Evolutionary conservation across 2,113 vertebrate species (phyloP).

Genomic region (Eulemur macaco): DNA sequence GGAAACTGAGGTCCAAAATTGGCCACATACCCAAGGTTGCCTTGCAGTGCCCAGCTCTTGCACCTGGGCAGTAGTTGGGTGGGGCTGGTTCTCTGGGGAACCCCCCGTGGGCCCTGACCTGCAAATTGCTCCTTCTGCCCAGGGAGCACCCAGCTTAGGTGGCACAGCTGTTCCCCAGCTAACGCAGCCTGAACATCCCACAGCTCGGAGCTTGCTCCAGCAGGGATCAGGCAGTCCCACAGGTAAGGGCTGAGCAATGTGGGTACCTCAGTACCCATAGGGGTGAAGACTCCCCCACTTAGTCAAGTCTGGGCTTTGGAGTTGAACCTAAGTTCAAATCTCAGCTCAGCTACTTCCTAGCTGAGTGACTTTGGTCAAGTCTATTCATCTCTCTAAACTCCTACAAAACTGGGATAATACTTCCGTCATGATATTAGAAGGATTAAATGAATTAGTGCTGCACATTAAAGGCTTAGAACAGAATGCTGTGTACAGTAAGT

Average conservation of each 20-base stretch:
- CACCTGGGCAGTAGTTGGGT: background rate
- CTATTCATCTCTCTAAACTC: background rate
- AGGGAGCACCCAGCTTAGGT: background rate
- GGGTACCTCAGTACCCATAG: background rate
- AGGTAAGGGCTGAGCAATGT: background rate
- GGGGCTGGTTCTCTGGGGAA: background rate
- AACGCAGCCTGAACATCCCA: background rate
- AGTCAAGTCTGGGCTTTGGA: background rate
- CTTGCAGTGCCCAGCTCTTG: background rate
- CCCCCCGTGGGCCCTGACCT: background rate
- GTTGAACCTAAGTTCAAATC: slow-evolving; percentile 18
- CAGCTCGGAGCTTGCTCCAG: background rate
- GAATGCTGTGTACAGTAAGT: background rate
- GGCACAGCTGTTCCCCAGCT: background rate
- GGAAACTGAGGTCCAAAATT: background rate
- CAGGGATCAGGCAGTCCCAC: background rate
- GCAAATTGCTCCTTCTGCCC: background rate
- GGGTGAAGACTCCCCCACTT: background rate
- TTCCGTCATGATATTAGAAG: background rate
- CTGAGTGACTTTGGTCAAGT: background rate
- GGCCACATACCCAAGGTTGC: background rate
- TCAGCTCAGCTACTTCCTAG: background rate
- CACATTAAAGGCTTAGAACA: background rate
- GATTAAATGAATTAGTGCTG: background rate
- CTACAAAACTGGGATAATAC: background rate